Percentiles rank a stretch among this genome's conserved stretches.
Evolutionary conservation across 35 echinoderm and acorn worm species (phyloP).

Genomic region (Eucidaris tribuloides): DNA sequence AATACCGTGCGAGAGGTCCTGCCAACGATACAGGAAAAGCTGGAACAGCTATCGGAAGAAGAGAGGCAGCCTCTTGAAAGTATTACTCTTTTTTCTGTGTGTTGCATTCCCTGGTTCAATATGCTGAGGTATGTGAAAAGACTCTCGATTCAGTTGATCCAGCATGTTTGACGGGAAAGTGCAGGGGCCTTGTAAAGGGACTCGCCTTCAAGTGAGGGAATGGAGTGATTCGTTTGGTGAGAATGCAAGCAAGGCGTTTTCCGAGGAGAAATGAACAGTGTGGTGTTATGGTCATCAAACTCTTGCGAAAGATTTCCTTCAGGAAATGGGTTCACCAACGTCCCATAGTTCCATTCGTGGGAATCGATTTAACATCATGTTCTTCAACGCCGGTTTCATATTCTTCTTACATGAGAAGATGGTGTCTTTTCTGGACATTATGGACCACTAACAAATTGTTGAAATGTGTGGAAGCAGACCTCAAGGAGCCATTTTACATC

Average conservation of each 20-base stretch:
- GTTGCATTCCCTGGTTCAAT: not conserved
- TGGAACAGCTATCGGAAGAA: not conserved
- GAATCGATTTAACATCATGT: conserved; percentile 41
- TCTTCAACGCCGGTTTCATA: conserved; percentile 18
- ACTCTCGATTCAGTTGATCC: not conserved
- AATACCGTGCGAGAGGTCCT: too few species aligned
- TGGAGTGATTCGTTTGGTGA: not conserved
- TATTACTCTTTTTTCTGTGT: not conserved
- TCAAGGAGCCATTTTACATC: conserved; percentile 19
- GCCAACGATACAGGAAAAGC: too few species aligned
- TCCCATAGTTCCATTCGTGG: conserved; percentile 26
- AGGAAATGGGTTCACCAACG: not conserved
- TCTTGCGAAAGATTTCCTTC: not conserved
- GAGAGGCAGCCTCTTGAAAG: not conserved
- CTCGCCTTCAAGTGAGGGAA: not conserved
- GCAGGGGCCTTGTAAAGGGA: not conserved
- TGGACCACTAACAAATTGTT: not conserved
- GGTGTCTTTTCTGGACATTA: not conserved
- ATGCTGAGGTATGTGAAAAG: not conserved
- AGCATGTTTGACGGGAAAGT: not conserved
- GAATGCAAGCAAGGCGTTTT: conserved; percentile 30
- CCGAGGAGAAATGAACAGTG: conserved; percentile 17
- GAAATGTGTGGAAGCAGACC: conserved; percentile 3
- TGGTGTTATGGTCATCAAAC: not conserved
- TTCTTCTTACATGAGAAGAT: conserved; percentile 26